Evolutionary conservation across 2,113 vertebrate genomes (phyloP).

Genomic region (Pungitius pungitius): DNA sequence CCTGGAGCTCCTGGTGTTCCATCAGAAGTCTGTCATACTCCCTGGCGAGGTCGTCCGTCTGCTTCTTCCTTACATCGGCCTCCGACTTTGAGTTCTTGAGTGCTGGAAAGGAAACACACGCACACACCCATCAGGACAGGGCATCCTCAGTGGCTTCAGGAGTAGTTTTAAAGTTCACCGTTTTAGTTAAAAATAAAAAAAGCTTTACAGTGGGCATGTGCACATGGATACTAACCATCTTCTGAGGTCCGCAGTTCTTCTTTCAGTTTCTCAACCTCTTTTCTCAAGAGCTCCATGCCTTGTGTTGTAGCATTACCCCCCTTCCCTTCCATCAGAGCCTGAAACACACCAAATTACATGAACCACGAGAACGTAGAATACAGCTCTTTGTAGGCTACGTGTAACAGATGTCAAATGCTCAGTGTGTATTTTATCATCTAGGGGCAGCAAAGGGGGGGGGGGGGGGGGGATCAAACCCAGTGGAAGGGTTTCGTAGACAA

Average conservation of each 20-base stretch:
- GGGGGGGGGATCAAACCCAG: not conserved
- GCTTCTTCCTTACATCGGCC: conserved; percentile 80
- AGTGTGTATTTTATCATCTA: not conserved
- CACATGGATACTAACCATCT: conserved; percentile 75
- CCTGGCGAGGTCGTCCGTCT: conserved; percentile 83
- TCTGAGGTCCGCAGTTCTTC: conserved; percentile 81
- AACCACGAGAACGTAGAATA: not conserved
- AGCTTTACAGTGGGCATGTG: not conserved
- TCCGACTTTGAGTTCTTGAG: conserved; percentile 85
- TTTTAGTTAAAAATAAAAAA: not conserved
- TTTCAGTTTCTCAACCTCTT: conserved; percentile 83
- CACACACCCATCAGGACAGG: conserved; percentile 9
- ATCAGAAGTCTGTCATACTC: conserved; percentile 89
- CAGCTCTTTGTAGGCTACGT: not conserved
- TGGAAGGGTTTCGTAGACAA: not conserved
- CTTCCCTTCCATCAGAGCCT: conserved; percentile 82
- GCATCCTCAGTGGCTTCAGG: not conserved
- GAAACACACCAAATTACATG: conserved; percentile 9
- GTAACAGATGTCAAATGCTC: not conserved
- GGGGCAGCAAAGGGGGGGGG: not conserved
- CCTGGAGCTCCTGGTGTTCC: conserved; percentile 88
- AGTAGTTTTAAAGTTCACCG: not conserved
- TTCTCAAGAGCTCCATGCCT: conserved; percentile 78
- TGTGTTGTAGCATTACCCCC: conserved; percentile 68
- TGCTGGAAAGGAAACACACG: conserved; percentile 76